A percentile compares a stretch with the other conserved stretches of the same genome.
Conservation (phyloP, 2,797 vertebrate species). For the Kryptolebias ocellatus region DNA sequence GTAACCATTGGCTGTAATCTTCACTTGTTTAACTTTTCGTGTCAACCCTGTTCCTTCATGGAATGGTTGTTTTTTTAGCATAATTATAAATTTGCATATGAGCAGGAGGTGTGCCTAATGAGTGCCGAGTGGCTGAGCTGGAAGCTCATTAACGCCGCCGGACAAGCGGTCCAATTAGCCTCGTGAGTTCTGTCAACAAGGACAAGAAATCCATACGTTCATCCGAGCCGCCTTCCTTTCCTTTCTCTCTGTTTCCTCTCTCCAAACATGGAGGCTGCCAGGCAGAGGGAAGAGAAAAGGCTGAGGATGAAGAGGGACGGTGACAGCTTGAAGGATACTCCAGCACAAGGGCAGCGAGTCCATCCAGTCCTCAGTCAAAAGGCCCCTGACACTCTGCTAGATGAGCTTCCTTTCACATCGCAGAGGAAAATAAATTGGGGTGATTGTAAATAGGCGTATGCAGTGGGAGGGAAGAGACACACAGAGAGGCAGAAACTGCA, state of each 20-base stretch:
- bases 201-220: conserved; percentile 51
- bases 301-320: conserved; percentile 50
- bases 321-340: conserved; percentile 65
- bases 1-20: not conserved
- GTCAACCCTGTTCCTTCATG: no score
- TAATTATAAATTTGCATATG: conserved; percentile 62
- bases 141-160: conserved; percentile 9
- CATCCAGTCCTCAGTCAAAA: conserved; percentile 60
- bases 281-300: conserved; percentile 38
- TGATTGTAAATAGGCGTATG: conserved; percentile 62
- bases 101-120: conserved; percentile 53
- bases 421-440: conserved; percentile 63
- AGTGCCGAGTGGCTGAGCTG: conserved; percentile 20
- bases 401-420: conserved; percentile 58
- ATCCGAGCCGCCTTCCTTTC: conserved; percentile 32
- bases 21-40: not conserved
- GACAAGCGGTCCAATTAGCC: conserved; percentile 18
- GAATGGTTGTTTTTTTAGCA: conserved; percentile 17
- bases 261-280: conserved; percentile 27
- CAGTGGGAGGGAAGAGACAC: conserved; percentile 54
- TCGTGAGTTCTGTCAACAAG: conserved; percentile 22
- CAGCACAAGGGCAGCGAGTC: conserved; percentile 57
- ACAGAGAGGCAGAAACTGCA: conserved; percentile 46
- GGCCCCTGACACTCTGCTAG: conserved; percentile 49
- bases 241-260: conserved; percentile 12